Evolutionary conservation across 2,113 vertebrate genomes (phyloP).

Genomic region (Myiozetetes cayanensis): DNA sequence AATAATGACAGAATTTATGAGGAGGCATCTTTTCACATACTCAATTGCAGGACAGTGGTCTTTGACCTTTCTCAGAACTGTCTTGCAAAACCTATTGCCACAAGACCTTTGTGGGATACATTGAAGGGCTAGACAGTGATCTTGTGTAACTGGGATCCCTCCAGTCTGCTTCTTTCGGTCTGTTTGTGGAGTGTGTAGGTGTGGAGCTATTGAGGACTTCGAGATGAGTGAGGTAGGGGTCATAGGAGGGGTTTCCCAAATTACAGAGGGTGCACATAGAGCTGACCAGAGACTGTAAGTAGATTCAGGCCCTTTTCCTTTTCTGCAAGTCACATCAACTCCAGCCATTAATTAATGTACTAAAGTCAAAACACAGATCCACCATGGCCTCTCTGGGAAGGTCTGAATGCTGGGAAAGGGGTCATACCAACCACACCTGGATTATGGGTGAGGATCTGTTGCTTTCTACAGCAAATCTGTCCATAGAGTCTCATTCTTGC

Average conservation of each 20-base stretch:
- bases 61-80: conserved; percentile 21
- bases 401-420: neutral
- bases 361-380: neutral
- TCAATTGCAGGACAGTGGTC: neutral
- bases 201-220: neutral
- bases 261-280: neutral
- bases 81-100: conserved; percentile 22
- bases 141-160: neutral
- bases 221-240: neutral
- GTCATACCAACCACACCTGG: neutral
- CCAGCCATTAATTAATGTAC: neutral
- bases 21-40: neutral
- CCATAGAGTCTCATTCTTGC: neutral
- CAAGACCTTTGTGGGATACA: conserved; percentile 7
- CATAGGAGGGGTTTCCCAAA: neutral
- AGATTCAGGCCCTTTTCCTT: neutral
- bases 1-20: neutral
- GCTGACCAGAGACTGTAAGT: neutral
- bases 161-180: neutral
- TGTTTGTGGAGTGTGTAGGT: neutral
- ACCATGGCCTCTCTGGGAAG: neutral
- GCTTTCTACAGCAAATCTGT: neutral
- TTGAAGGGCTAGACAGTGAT: neutral
- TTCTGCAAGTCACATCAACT: neutral
- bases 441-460: neutral